phyloP scores from a whole-genome alignment of 2,797 vertebrate genomes.

The Sebastolobus altivelis region DNA sequence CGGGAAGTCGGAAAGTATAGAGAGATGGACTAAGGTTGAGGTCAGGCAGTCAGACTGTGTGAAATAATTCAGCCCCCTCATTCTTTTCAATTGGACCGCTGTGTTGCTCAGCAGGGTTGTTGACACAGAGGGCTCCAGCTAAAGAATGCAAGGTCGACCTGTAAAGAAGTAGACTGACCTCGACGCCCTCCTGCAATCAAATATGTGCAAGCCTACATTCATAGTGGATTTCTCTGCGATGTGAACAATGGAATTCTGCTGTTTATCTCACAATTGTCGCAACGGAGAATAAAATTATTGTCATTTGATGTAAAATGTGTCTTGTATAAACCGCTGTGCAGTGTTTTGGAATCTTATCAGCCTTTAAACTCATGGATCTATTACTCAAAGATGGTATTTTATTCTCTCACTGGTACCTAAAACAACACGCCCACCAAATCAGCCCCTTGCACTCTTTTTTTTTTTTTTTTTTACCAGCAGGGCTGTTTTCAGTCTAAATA shows the following conservation, averaged over 20 bases:
- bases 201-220: background rate
- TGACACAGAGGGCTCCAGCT: background rate
- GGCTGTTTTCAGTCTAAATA: background rate
- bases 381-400: background rate
- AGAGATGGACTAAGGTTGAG: conserved; percentile 7
- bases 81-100: conserved; percentile 10
- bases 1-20: background rate
- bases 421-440: background rate
- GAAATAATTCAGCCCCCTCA: conserved; percentile 9
- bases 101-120: conserved; percentile 4
- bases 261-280: background rate
- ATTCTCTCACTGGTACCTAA: background rate
- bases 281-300: background rate
- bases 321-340: background rate
- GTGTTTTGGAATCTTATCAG: background rate
- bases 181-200: background rate
- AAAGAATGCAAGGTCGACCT: background rate
- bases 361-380: background rate
- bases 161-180: background rate
- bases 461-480: background rate
- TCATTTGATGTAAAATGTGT: background rate
- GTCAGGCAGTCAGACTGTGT: conserved; percentile 19
- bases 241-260: background rate
- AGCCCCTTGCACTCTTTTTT: background rate
- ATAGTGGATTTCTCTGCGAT: background rate